Conservation (phyloP, 2,797 vertebrate species). For the Protonibea diacanthus region DNA sequence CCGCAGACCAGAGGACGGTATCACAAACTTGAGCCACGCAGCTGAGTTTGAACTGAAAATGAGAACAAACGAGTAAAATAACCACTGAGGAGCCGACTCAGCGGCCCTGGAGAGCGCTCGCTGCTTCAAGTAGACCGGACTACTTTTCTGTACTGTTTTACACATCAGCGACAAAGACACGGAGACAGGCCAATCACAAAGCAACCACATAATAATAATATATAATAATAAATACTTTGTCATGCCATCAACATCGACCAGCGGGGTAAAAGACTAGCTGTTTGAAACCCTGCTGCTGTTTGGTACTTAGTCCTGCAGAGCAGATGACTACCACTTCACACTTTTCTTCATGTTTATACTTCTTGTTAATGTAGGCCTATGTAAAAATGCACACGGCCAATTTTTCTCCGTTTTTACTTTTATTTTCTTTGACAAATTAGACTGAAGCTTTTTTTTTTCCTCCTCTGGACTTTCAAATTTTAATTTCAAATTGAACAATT, state of each 20-base stretch:
- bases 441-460: constrained; percentile 41
- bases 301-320: constrained; percentile 87
- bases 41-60: constrained; percentile 33
- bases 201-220: constrained; percentile 72
- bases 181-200: constrained; percentile 59
- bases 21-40: constrained; percentile 65
- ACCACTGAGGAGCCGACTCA: constrained; percentile 67
- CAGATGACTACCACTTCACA: constrained; percentile 83
- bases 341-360: constrained; percentile 66
- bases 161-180: constrained; percentile 49
- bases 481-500: constrained; percentile 66
- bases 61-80: constrained; percentile 45
- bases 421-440: constrained; percentile 60
- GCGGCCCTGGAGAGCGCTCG: constrained; percentile 45
- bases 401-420: constrained; percentile 63
- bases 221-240: constrained; percentile 64
- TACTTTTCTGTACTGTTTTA: constrained; percentile 58
- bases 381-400: constrained; percentile 70
- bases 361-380: constrained; percentile 65
- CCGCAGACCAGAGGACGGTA: constrained; percentile 47
- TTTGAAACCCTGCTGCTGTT: constrained; percentile 75
- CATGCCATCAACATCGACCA: constrained; percentile 68
- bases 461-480: constrained; percentile 55
- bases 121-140: constrained; percentile 60
- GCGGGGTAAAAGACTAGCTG: constrained; percentile 61